Conservation (phyloP, 2,797 vertebrate genomes). For the Apodemus agrarius region DNA sequence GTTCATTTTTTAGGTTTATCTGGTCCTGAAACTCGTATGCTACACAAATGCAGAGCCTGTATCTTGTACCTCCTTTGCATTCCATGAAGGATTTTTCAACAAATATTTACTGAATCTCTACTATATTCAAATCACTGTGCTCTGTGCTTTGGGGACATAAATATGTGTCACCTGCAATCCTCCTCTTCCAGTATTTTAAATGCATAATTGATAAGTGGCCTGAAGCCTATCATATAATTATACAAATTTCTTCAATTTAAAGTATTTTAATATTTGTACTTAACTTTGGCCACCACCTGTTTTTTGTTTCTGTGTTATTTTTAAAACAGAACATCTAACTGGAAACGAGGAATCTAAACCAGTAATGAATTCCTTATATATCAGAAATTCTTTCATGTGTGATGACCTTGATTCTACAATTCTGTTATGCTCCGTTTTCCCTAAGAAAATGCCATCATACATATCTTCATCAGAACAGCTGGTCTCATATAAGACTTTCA, state of each 20-base stretch:
- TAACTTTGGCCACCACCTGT: slow-evolving; percentile 63
- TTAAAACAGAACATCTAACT: slow-evolving; percentile 45
- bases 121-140: slow-evolving; percentile 50
- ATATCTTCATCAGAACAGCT: slow-evolving; percentile 44
- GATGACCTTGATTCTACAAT: slow-evolving; percentile 39
- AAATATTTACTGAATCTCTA: slow-evolving; percentile 75
- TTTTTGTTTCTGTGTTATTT: slow-evolving; percentile 59
- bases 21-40: background rate
- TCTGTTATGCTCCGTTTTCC: background rate
- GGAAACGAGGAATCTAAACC: background rate
- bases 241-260: slow-evolving; percentile 54
- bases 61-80: slow-evolving; percentile 48
- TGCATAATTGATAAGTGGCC: slow-evolving; percentile 74
- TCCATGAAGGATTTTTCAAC: slow-evolving; percentile 57
- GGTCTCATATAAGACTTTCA: background rate
- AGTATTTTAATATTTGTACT: slow-evolving; percentile 66
- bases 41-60: background rate
- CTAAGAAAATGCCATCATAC: background rate
- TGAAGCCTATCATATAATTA: slow-evolving; percentile 68
- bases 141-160: slow-evolving; percentile 42
- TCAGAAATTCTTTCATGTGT: slow-evolving; percentile 28
- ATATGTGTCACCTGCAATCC: slow-evolving; percentile 49
- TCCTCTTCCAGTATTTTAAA: slow-evolving; percentile 57
- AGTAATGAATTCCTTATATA: slow-evolving; percentile 55
- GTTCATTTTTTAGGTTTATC: slow-evolving; percentile 18